Percentiles rank a stretch among this genome's conserved stretches.
Conservation (phyloP, 2,113 vertebrate genomes). For the Hippocampus barbouri region DNA sequence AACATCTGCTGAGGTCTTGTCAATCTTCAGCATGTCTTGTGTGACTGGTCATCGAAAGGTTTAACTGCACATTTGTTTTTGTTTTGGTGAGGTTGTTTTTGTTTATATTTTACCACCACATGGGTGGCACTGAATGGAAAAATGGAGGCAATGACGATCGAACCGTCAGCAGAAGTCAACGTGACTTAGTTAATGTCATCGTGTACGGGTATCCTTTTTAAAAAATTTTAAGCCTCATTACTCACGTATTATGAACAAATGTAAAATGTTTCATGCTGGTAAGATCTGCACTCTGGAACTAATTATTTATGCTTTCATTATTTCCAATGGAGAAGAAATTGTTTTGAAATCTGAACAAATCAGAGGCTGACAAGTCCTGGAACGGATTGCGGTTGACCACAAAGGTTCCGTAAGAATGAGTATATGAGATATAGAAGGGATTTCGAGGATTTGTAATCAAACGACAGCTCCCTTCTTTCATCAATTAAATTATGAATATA, state of each 20-base stretch:
- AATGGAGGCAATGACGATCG: no score
- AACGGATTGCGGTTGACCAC: neutral
- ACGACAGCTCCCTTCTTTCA: neutral
- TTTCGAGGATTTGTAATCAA: neutral
- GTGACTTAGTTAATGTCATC: neutral
- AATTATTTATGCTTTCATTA: neutral
- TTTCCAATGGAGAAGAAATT: neutral
- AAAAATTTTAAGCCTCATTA: no score
- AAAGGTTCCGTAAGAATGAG: neutral
- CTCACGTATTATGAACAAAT: no score
- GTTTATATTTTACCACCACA: no score
- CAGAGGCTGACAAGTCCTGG: neutral
- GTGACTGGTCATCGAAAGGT: neutral
- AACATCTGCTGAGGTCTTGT: neutral
- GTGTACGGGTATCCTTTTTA: no score
- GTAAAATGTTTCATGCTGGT: neutral
- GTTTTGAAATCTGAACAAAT: neutral
- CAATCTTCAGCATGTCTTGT: neutral
- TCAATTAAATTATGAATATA: neutral
- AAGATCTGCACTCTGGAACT: neutral
- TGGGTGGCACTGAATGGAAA: no score
- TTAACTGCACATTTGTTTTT: no score
- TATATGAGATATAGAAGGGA: no score
- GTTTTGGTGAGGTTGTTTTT: no score
- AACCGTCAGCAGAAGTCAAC: neutral